Conservation (phyloP, 2,888 invertebrate genomes). For the Agonopterix alstromeriana region DNA sequence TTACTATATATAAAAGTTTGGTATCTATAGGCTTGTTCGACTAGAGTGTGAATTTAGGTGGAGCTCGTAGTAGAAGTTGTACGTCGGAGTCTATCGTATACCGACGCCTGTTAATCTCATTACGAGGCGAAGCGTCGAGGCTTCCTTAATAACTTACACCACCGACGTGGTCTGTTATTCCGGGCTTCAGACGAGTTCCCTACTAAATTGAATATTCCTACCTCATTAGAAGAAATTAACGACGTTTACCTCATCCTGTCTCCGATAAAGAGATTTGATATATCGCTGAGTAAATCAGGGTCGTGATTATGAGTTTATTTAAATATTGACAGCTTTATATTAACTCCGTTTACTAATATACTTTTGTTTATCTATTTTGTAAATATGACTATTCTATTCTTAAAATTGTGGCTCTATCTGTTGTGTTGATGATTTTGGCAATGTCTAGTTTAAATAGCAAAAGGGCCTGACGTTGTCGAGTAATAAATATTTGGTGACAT, state of each 20-base stretch:
- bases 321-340: no score
- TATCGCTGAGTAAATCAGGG: slow-evolving; percentile 5
- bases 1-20: no score
- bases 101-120: slow-evolving; percentile 54
- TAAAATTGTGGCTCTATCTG: no score
- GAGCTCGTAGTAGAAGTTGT: slow-evolving; percentile 1
- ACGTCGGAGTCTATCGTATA: slow-evolving; percentile 10
- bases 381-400: no score
- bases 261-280: slow-evolving; percentile 8
- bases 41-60: not conserved
- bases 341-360: no score
- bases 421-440: no score
- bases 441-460: no score
- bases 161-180: slow-evolving; percentile 39
- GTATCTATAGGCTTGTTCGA: no score
- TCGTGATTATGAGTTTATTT: not conserved
- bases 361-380: no score
- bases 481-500: no score
- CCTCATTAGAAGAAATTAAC: slow-evolving; percentile 17
- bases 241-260: not conserved
- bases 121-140: slow-evolving; percentile 51
- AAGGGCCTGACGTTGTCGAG: no score
- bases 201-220: slow-evolving; percentile 41
- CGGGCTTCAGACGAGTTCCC: slow-evolving; percentile 31
- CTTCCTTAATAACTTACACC: slow-evolving; percentile 62